A percentile compares a stretch with the other conserved stretches of the same genome.
Evolutionary conservation across 2,888 invertebrate species (phyloP).

Genomic region (Eudasyphora cyanicolor): DNA sequence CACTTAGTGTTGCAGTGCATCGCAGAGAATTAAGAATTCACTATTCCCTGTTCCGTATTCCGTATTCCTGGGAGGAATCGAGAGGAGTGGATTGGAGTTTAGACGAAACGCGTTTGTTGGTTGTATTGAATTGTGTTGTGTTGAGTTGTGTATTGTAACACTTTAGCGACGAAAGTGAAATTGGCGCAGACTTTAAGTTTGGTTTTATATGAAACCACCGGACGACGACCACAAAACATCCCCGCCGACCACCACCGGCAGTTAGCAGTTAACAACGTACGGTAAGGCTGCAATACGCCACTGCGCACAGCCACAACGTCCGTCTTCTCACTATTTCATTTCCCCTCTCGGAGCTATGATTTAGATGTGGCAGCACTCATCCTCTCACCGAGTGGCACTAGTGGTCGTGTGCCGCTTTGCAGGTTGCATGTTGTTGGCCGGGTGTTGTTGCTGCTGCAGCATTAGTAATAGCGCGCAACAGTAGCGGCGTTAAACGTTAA

Average conservation of each 20-base stretch:
- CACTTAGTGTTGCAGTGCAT: not conserved
- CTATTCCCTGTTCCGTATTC: no score
- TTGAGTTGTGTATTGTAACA: constrained; percentile 68
- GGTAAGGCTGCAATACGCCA: not conserved
- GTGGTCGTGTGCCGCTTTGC: constrained; percentile 6
- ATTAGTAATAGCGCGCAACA: no score
- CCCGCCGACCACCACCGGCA: not conserved
- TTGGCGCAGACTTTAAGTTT: constrained; percentile 68
- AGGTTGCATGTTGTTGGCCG: constrained; percentile 30
- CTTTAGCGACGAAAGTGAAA: constrained; percentile 75
- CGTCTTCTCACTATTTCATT: not conserved
- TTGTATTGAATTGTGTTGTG: constrained; percentile 69
- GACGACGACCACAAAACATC: not conserved
- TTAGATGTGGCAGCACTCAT: constrained; percentile 6
- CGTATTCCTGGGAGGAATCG: constrained; percentile 1
- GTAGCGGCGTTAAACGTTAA: constrained; percentile 32
- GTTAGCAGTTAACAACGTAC: not conserved
- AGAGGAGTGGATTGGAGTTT: not conserved
- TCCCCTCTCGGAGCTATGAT: not conserved
- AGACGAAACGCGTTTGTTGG: constrained; percentile 56
- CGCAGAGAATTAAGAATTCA: no score
- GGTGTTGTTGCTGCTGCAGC: constrained; percentile 15
- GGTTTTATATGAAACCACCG: constrained; percentile 71
- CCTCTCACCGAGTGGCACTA: not conserved
- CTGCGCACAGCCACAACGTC: not conserved